Evolutionary conservation across 2,888 invertebrate species (phyloP).

Genomic region (Diarsia rubi): DNA sequence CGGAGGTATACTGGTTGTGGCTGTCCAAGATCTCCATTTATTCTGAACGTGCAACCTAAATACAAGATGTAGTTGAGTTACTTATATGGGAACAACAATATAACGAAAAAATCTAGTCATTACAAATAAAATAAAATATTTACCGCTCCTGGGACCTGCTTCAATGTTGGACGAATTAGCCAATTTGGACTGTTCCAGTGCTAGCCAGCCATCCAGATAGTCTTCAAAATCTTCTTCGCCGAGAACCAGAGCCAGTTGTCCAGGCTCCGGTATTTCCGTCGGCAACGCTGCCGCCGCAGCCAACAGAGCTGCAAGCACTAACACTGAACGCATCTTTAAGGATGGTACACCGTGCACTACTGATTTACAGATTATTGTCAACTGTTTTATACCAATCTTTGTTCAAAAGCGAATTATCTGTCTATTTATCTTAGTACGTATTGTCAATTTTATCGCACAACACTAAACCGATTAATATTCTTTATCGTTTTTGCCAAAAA

Average conservation of each 20-base stretch:
- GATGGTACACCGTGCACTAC: conserved; percentile 47
- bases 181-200: conserved; percentile 74
- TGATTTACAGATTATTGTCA: not conserved
- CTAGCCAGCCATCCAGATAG: conserved; percentile 85
- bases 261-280: conserved; percentile 79
- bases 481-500: conserved; percentile 35
- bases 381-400: conserved; percentile 52
- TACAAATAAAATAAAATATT: conserved; percentile 9
- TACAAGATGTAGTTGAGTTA: not conserved
- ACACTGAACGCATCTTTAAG: conserved; percentile 60
- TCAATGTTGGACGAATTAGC: conserved; percentile 69
- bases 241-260: conserved; percentile 80
- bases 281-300: conserved; percentile 71
- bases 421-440: conserved; percentile 14
- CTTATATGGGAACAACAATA: not conserved
- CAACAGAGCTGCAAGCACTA: conserved; percentile 69
- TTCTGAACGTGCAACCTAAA: conserved; percentile 86
- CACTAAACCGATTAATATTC: conserved; percentile 30
- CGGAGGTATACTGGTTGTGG: conserved; percentile 92
- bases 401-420: conserved; percentile 24
- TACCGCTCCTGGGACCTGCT: conserved; percentile 75
- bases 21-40: conserved; percentile 89
- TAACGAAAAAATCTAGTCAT: not conserved
- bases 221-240: conserved; percentile 89
- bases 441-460: conserved; percentile 39